Evolutionary conservation across 2,888 invertebrate genomes (phyloP), one percentile per base, ranked within the genome.

Genomic region (Caradrina kadenii): DNA sequence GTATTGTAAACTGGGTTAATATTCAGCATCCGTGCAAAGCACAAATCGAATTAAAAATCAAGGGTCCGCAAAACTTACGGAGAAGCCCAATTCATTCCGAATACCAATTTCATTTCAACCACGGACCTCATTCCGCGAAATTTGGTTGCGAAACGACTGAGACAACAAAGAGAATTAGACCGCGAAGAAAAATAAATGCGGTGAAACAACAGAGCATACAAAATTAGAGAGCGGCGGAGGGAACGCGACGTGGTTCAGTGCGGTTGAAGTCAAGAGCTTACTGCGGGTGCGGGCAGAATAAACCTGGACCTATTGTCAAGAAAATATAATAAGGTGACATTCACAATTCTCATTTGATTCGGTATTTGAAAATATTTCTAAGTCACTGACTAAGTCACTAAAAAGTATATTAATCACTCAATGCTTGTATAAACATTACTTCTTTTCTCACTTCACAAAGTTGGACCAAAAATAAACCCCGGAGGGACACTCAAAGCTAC

Each of bases 81-180:
- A 86, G 88, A 84, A 87, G 89, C 88, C 88, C 91, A 93, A 93
- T 93, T 93, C 93, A 93, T 92, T 91, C 90, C 89, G 93, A 94
- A 95, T 94, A 94, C 94, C 93, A 94, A 95, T 93, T 94, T 93
- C 92, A 93, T 93, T 91, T 92, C 89, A 90, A 90, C 91, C 91
- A 89, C 91, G 93, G 93, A 94, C 93, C 93, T 93, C 94, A 93
- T 94, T 94, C 86, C 90, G 88, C 88, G 87, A 93, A 94, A 95
- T 95, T 95, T 94, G 94, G 93, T 94, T 94, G 93, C 93, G 93
- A 93, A 94, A 94, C 91, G 93, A 90, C 92, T 89, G 92, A 93
- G 93, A 94, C 94, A 94, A 94, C 93, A 94, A 93, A 92, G 93
- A 93, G 93, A 94, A 95, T 94, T 94, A 94, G 94, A 94, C 93